Evolutionary conservation across 2,797 vertebrate species (phyloP), one percentile per base, ranked within the genome.

Genomic region (Eurystomus glaucurus): DNA sequence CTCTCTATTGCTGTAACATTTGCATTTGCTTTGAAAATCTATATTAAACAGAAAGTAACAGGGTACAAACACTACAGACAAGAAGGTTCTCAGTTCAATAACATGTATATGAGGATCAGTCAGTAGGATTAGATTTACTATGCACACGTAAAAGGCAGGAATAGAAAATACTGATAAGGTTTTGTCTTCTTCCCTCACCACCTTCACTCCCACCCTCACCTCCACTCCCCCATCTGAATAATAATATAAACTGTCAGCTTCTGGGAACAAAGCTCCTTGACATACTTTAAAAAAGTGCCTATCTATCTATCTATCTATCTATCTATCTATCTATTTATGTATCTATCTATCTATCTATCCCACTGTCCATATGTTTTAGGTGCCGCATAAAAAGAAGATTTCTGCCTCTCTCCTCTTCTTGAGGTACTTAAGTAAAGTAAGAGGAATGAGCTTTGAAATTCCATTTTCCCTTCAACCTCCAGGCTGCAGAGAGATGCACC

Each of bases 71-170:
- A 21, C 8, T 28, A 28, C 1, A 74, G 39, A 70, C 37, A 43
- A 76, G 25, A 52, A 81, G 5, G 9, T 54, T 85, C 60, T 78
- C 62, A 14, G 71, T 75, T 87, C 89, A 91, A 64, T 94, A 85
- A 65, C 35, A 5, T 18, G 28, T 58, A 70, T 20, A 10, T 58
- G 65, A 60, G 29, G 31, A 65, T 96, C 37, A 75, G 43, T 81
- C 60, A 79, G 51, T 22, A 33, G 39, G 66, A 95, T 90, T 92
- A 93, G 48, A 51, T 72, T 60, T 85, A 52, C 64, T 83, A 90
- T 93, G 29, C 78, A 68, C 9, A 91, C 81, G 70, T 64, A 77
- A 94, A 89, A 97, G 87, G 21, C 22, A 91, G 17, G 64, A 85
- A 82, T 9, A 74, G 39, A 62, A 70, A 78, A 70, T 15, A 85